phyloP scores from a whole-genome alignment of 2,113 vertebrate genomes.

The Dipodomys ordii region DNA sequence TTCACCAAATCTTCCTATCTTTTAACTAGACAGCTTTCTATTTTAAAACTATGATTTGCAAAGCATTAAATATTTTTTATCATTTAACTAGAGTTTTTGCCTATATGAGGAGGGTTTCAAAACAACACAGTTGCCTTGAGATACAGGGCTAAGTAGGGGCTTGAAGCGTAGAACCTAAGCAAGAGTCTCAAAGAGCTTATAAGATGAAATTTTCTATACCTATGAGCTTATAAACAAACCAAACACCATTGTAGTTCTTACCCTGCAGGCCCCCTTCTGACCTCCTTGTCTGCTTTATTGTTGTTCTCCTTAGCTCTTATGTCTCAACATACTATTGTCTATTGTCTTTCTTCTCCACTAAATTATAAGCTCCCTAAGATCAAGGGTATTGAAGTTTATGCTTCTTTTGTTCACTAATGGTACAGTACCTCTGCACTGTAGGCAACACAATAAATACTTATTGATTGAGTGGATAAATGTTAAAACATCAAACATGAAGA shows the following conservation, averaged over 20 bases:
- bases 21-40: background rate
- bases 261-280: background rate
- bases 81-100: background rate
- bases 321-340: background rate
- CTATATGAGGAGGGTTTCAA: background rate
- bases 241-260: background rate
- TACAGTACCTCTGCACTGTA: background rate
- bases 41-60: slow-evolving; percentile 25
- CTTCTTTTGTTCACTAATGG: background rate
- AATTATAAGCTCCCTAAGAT: background rate
- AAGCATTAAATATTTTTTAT: background rate
- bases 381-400: background rate
- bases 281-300: background rate
- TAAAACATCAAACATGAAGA: background rate
- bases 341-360: background rate
- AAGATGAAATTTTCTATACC: background rate
- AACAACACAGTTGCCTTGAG: background rate
- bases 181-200: background rate
- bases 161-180: background rate
- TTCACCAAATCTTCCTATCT: background rate
- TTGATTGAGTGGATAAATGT: background rate
- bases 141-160: no score
- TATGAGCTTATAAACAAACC: background rate
- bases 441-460: background rate
- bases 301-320: background rate